phyloP scores from a whole-genome alignment of 2,113 vertebrate species.

The Rhegmatorhina hoffmannsi region DNA sequence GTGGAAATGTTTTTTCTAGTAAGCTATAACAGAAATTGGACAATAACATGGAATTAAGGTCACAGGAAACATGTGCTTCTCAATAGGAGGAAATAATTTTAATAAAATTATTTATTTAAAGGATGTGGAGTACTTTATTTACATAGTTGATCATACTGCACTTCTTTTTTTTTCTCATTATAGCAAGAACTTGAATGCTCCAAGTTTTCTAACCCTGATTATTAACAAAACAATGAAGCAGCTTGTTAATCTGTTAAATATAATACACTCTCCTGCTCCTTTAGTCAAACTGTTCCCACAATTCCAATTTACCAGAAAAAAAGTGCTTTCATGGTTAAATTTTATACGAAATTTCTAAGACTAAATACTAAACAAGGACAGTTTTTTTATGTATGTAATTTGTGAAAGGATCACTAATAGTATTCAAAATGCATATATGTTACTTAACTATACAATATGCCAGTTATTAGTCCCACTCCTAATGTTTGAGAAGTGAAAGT shows the following conservation, averaged over 20 bases:
- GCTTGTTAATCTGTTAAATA: not conserved
- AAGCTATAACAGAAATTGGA: not conserved
- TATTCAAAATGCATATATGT: not conserved
- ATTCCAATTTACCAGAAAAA: not conserved
- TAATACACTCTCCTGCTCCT: not conserved
- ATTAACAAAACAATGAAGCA: not conserved
- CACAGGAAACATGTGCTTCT: not conserved
- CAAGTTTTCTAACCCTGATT: not conserved
- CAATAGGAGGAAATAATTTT: not conserved
- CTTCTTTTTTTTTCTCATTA: not conserved
- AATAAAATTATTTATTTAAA: not conserved
- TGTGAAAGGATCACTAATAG: not conserved
- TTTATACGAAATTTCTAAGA: not conserved
- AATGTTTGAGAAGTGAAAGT: not conserved
- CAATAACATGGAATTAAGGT: not conserved
- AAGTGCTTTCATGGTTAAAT: not conserved
- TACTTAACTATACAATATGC: not conserved
- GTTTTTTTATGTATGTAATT: not conserved
- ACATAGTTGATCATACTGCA: not conserved
- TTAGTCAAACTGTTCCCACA: not conserved
- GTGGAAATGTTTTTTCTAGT: not conserved
- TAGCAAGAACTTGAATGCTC: not conserved
- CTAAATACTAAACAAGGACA: not conserved
- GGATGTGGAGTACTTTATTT: not conserved
- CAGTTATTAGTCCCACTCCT: not conserved